phyloP scores from a whole-genome alignment of 2,797 vertebrate species.

The Scleropages formosus region DNA sequence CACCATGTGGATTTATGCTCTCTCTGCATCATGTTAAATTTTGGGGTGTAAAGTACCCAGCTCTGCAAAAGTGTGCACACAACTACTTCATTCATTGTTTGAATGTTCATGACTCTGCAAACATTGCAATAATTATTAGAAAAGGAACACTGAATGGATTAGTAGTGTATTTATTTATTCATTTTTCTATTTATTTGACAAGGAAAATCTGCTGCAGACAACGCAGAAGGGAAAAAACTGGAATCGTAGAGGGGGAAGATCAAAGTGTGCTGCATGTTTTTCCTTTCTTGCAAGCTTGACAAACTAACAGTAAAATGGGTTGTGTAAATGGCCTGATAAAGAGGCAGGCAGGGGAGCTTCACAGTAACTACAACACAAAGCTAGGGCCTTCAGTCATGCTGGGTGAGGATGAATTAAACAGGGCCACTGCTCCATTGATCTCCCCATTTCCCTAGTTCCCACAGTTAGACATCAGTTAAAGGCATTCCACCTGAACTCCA shows the following conservation, averaged over 20 bases:
- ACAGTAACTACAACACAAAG: not conserved
- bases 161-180: not conserved
- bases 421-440: conserved; percentile 2
- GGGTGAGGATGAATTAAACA: conserved; percentile 8
- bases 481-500: not conserved
- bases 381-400: not conserved
- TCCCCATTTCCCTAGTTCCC: conserved; percentile 1
- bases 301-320: conserved; percentile 39
- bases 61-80: too few relatives aligned
- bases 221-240: conserved; percentile 7
- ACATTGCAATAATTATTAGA: conserved; percentile 6
- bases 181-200: conserved; percentile 18
- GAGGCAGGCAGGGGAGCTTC: not conserved
- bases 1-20: too few relatives aligned
- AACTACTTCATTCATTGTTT: too few relatives aligned
- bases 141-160: not conserved
- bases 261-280: conserved; percentile 40
- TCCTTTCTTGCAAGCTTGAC: conserved; percentile 40
- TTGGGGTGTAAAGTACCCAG: too few relatives aligned
- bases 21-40: too few relatives aligned
- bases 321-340: conserved; percentile 1
- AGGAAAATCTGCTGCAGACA: not conserved
- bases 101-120: not conserved
- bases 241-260: conserved; percentile 30
- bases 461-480: not conserved